A percentile compares a stretch with the other conserved stretches of the same genome.
phyloP scores from a whole-genome alignment of 1,140 invertebrate species.

The Ceratina calcarata region DNA sequence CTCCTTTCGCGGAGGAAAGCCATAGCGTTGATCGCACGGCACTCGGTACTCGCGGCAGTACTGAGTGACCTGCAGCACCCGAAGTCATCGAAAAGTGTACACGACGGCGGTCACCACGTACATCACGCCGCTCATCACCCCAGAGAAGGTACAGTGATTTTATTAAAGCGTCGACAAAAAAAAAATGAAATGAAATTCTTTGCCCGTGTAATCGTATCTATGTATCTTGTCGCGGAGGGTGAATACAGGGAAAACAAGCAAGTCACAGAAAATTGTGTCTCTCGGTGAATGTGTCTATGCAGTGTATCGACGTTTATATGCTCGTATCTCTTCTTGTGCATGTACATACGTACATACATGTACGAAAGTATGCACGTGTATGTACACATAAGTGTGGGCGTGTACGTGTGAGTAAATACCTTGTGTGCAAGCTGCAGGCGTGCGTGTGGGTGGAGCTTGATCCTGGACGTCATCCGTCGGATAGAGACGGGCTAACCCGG shows the following conservation, averaged over 20 bases:
- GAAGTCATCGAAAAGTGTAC: conserved; percentile 70
- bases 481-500: conserved; percentile 43
- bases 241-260: background rate
- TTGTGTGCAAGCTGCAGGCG: conserved; percentile 42
- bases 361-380: background rate
- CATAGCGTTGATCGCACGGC: conserved; percentile 54
- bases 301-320: conserved; percentile 23
- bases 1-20: conserved; percentile 33
- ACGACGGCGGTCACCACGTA: conserved; percentile 80
- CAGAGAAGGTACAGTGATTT: conserved; percentile 76
- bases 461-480: conserved; percentile 67
- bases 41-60: conserved; percentile 67
- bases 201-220: background rate
- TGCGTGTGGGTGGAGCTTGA: conserved; percentile 65
- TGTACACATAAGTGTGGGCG: conserved; percentile 24
- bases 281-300: conserved; percentile 6
- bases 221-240: background rate
- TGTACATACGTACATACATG: background rate
- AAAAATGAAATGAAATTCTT: background rate
- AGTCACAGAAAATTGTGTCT: conserved; percentile 1
- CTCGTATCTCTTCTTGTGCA: background rate
- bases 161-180: background rate
- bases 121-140: conserved; percentile 80
- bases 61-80: conserved; percentile 59
- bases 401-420: conserved; percentile 1